Conservation (phyloP, 2,888 invertebrate species). For the Acrobasis consociella region DNA sequence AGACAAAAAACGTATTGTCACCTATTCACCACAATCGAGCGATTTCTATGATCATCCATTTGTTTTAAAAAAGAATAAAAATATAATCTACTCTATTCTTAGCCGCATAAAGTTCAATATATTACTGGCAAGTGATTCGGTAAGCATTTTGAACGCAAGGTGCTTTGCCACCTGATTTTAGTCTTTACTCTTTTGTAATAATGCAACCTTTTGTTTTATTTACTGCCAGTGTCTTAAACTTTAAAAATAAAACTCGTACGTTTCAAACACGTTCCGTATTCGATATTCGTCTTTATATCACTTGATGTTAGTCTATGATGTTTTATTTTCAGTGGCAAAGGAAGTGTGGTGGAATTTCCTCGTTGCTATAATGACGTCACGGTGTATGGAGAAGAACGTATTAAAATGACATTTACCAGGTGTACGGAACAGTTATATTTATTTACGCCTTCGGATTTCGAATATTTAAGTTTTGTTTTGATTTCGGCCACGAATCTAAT, state of each 20-base stretch:
- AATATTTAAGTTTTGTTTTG: conserved; percentile 40
- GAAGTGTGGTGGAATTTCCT: conserved; percentile 30
- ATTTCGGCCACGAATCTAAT: conserved; percentile 2
- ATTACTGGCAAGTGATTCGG: conserved; percentile 9
- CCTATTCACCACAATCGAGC: conserved; percentile 74
- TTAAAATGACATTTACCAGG: conserved; percentile 79
- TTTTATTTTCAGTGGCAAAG: conserved; percentile 13
- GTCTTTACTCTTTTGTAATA: conserved; percentile 48
- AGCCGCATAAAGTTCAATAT: conserved; percentile 27
- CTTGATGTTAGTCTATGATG: conserved; percentile 24
- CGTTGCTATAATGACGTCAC: conserved; percentile 73
- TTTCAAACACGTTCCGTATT: not conserved
- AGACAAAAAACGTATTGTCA: conserved; percentile 72
- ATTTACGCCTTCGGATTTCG: conserved; percentile 63
- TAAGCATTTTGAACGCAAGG: conserved; percentile 24
- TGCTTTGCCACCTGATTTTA: conserved; percentile 42
- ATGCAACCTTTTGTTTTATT: conserved; percentile 53
- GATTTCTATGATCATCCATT: conserved; percentile 58
- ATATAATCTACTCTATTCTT: conserved; percentile 31
- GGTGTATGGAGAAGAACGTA: conserved; percentile 62
- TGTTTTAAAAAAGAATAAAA: conserved; percentile 19
- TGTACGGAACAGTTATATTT: conserved; percentile 66
- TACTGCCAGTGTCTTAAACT: conserved; percentile 29
- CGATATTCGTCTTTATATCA: conserved; percentile 38
- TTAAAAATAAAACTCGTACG: conserved; percentile 13